A percentile compares a stretch with the other conserved stretches of the same genome.
Evolutionary conservation across 53 echinoderm and acorn worm species (phyloP).

Genomic region (Mesocentrotus franciscanus): DNA sequence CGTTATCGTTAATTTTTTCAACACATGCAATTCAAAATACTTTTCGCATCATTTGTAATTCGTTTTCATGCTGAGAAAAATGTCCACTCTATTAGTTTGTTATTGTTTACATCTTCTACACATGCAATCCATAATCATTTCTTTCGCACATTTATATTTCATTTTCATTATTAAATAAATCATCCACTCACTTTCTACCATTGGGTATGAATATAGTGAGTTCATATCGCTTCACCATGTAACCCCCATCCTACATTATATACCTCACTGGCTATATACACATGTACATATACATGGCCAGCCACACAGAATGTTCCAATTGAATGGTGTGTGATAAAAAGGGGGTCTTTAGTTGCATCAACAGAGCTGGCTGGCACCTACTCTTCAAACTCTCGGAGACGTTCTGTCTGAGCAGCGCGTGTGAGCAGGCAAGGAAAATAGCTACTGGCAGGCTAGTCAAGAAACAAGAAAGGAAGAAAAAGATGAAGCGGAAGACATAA

Average conservation of each 20-base stretch:
- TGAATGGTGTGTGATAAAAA: constrained; percentile 46
- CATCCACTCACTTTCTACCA: no score
- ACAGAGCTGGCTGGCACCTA: constrained; percentile 36
- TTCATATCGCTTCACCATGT: no score
- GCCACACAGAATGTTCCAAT: not conserved
- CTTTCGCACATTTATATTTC: no score
- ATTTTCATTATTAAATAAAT: no score
- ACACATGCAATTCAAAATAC: no score
- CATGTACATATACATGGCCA: not conserved
- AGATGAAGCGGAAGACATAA: not conserved
- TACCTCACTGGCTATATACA: not conserved
- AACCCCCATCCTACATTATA: not conserved
- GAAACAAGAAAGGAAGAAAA: not conserved
- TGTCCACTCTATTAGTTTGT: no score
- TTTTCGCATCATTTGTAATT: no score
- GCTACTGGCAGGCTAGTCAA: not conserved
- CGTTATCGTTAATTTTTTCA: no score
- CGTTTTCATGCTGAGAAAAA: no score
- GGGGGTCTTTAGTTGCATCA: constrained; percentile 54
- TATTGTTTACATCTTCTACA: no score
- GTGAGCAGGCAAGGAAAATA: constrained; percentile 42
- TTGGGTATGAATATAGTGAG: no score
- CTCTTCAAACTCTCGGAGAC: constrained; percentile 36
- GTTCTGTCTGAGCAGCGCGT: constrained; percentile 3
- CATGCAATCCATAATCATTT: no score